Percentiles rank a stretch among this genome's conserved stretches.
These are phyloP conservation scores for Eudyptes chrysolophus DNA, from an alignment of 2,113 vertebrate genomes.

Conservation along the genomic window DNA sequence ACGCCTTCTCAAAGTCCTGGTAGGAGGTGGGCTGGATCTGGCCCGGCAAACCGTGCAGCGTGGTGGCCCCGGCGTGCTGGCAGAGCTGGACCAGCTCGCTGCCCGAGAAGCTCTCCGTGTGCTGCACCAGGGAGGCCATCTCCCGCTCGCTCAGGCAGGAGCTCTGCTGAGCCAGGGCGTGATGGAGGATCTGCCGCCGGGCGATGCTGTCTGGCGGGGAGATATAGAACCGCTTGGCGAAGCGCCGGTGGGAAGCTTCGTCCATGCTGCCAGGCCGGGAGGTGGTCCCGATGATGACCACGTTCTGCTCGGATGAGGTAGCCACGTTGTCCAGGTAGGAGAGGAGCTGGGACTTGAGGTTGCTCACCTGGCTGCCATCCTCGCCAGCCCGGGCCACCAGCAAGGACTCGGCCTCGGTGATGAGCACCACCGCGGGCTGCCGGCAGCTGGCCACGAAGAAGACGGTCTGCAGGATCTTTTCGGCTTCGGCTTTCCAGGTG, in stretches of 20 bases:
- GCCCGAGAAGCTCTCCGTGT: conserved; percentile 88
- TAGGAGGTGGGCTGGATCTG: conserved; percentile 80
- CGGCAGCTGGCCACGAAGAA: conserved; percentile 85
- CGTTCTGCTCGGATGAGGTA: conserved; percentile 73
- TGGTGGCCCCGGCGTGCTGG: conserved; percentile 82
- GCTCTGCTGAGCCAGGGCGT: conserved; percentile 82
- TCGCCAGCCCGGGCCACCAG: conserved; percentile 45
- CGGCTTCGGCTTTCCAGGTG: conserved; percentile 86
- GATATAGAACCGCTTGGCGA: conserved; percentile 88
- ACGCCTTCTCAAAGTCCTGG: conserved; percentile 91
- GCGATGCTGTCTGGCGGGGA: conserved; percentile 81
- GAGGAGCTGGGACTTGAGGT: conserved; percentile 82
- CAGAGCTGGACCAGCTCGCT: conserved; percentile 88
- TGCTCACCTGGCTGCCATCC: conserved; percentile 29
- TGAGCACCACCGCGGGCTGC: conserved; percentile 85
- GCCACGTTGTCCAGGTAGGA: conserved; percentile 85
- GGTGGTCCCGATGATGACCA: conserved; percentile 88
- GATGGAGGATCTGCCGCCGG: conserved; percentile 87
- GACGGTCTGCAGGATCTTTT: conserved; percentile 87
- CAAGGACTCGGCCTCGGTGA: conserved; percentile 88
- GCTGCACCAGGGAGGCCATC: conserved; percentile 85
- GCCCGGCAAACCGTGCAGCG: conserved; percentile 71
- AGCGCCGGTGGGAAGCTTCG: conserved; percentile 86
- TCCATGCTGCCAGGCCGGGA: conserved; percentile 88
- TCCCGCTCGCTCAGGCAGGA: conserved; percentile 87